Conservation (phyloP, 1,140 invertebrate species). For the Chrysoperla carnea region DNA sequence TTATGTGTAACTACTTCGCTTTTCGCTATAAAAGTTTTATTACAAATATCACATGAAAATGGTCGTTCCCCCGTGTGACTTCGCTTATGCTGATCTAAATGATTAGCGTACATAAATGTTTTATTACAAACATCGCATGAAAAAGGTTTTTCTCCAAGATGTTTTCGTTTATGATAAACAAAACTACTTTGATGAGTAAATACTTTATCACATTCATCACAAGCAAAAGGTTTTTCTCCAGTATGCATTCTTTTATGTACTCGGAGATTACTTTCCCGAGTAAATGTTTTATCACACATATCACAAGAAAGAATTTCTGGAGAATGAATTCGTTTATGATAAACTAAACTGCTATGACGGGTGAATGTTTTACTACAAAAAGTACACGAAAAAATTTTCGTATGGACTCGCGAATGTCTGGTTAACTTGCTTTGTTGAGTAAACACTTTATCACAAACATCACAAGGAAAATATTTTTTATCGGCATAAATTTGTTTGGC, state of each 20-base stretch:
- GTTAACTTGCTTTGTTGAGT: neutral
- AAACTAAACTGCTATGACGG: neutral
- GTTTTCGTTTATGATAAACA: constrained; percentile 24
- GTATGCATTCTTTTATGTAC: constrained; percentile 27
- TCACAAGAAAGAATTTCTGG: neutral
- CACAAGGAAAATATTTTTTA: neutral
- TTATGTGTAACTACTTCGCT: constrained; percentile 1
- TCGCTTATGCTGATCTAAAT: constrained; percentile 19
- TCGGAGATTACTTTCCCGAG: constrained; percentile 22
- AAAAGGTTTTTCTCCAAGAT: constrained; percentile 30
- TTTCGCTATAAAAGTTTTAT: constrained; percentile 16
- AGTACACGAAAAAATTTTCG: neutral
- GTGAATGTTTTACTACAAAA: constrained; percentile 2
- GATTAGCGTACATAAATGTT: constrained; percentile 25
- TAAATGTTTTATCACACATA: neutral
- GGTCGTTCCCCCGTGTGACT: constrained; percentile 23
- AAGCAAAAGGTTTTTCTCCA: constrained; percentile 25
- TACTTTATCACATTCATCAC: constrained; percentile 20
- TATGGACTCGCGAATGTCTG: too few species aligned
- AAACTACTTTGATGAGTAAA: constrained; percentile 27
- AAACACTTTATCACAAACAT: neutral
- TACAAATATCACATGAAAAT: constrained; percentile 16
- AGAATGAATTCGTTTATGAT: neutral
- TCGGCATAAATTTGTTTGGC: neutral
- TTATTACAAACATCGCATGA: constrained; percentile 21